A percentile compares a stretch with the other conserved stretches of the same genome.
These are phyloP conservation scores for Catharus fuscescens DNA, from an alignment of 2,113 vertebrate species.

Conservation along the genomic window DNA sequence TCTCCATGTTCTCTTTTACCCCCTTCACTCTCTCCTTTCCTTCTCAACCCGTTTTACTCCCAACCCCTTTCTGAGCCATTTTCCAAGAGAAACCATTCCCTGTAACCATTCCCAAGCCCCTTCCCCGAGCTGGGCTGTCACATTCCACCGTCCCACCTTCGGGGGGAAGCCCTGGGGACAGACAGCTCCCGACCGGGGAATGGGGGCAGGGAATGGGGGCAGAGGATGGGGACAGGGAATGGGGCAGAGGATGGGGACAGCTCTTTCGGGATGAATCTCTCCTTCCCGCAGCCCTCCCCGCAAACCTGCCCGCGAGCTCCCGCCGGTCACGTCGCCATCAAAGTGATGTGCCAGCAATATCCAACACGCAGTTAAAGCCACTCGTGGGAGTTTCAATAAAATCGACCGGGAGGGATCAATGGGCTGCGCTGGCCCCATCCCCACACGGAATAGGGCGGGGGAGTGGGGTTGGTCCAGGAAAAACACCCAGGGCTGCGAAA, in stretches of 20 bases:
- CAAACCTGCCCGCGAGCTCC: not conserved
- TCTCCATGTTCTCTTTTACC: accelerated
- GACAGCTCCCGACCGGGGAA: not conserved
- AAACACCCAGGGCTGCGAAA: conserved; percentile 13
- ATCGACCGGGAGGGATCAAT: conserved; percentile 62
- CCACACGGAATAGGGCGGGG: not conserved
- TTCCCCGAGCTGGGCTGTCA: not conserved
- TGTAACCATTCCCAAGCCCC: too few species aligned
- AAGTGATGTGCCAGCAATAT: conserved; percentile 66
- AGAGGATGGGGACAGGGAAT: not conserved
- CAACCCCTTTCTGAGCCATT: not conserved
- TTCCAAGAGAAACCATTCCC: not conserved
- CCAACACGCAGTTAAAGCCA: conserved; percentile 57
- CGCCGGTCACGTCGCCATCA: conserved; percentile 54
- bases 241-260: not conserved
- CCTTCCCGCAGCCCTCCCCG: not conserved
- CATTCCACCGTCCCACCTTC: not conserved
- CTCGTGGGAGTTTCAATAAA: conserved; percentile 69
- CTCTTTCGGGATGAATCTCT: not conserved
- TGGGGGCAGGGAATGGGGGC: too few species aligned
- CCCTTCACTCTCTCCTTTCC: not conserved
- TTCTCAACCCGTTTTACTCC: not conserved
- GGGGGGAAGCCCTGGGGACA: not conserved
- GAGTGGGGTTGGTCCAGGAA: not conserved
- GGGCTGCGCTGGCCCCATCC: conserved; percentile 21